Evolutionary conservation across 2,797 vertebrate genomes (phyloP).

Genomic region (Chromis chromis): DNA sequence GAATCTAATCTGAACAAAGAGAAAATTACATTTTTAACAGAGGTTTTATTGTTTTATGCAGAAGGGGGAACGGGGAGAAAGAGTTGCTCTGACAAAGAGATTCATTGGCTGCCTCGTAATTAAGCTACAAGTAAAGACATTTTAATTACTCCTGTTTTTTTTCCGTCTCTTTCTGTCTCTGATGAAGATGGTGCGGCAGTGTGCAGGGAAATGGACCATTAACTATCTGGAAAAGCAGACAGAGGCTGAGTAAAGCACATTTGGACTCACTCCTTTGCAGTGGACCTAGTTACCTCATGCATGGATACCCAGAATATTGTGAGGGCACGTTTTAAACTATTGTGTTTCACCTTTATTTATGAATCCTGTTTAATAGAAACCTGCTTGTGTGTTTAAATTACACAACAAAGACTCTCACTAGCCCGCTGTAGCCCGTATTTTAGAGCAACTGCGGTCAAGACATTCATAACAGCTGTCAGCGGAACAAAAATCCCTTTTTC

Average conservation of each 20-base stretch:
- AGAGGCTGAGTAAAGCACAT: slow-evolving; percentile 60
- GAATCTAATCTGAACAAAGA: slow-evolving; percentile 84
- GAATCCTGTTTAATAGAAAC: slow-evolving; percentile 31
- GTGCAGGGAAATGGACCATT: slow-evolving; percentile 60
- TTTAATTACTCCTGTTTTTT: slow-evolving; percentile 81
- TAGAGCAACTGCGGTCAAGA: slow-evolving; percentile 30
- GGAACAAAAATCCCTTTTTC: slow-evolving; percentile 47
- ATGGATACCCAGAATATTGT: slow-evolving; percentile 23
- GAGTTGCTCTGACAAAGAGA: slow-evolving; percentile 76
- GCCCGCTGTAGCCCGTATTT: slow-evolving; percentile 8
- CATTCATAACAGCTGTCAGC: slow-evolving; percentile 43
- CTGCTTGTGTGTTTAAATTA: slow-evolving; percentile 28
- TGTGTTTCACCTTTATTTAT: slow-evolving; percentile 31
- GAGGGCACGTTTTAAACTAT: slow-evolving; percentile 17
- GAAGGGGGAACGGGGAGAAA: slow-evolving; percentile 51
- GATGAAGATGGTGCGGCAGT: slow-evolving; percentile 65
- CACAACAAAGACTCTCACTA: slow-evolving; percentile 17
- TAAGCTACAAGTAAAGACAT: slow-evolving; percentile 82
- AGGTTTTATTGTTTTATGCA: slow-evolving; percentile 80
- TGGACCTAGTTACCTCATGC: slow-evolving; percentile 15
- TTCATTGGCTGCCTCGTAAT: slow-evolving; percentile 79
- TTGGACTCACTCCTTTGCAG: slow-evolving; percentile 45
- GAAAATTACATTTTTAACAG: slow-evolving; percentile 77
- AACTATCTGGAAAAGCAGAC: slow-evolving; percentile 62
- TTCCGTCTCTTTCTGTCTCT: slow-evolving; percentile 56